phyloP scores from a whole-genome alignment of 1,140 invertebrate species.

The Carcinoscorpius rotundicauda region DNA sequence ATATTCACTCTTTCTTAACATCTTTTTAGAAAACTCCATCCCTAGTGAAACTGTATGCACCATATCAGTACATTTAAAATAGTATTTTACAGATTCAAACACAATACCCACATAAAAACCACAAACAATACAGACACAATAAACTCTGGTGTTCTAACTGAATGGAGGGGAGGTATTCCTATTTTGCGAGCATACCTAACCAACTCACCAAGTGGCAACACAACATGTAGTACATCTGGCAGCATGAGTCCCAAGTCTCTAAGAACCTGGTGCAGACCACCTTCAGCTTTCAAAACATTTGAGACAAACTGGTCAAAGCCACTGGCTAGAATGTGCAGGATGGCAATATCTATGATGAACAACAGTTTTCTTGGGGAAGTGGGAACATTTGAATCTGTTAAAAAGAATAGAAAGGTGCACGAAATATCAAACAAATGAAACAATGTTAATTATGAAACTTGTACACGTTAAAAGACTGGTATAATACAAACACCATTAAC shows the following conservation, averaged over 20 bases:
- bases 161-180: not conserved
- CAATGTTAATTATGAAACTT: too few relatives aligned
- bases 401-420: too few relatives aligned
- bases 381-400: not conserved
- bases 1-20: too few relatives aligned
- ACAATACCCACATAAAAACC: not conserved
- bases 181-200: slow-evolving; percentile 23
- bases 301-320: slow-evolving; percentile 60
- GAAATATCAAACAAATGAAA: too few relatives aligned
- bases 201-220: slow-evolving; percentile 42
- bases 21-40: too few relatives aligned
- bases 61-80: too few relatives aligned
- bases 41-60: too few relatives aligned
- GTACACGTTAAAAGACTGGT: too few relatives aligned
- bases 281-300: slow-evolving; percentile 55
- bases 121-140: slow-evolving; percentile 1
- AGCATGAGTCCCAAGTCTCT: slow-evolving; percentile 61
- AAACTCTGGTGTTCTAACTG: not conserved
- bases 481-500: too few relatives aligned
- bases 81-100: not conserved
- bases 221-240: slow-evolving; percentile 53
- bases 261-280: slow-evolving; percentile 49
- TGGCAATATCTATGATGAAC: slow-evolving; percentile 40
- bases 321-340: slow-evolving; percentile 56
- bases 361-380: slow-evolving; percentile 2